A percentile compares a stretch with the other conserved stretches of the same genome.
Evolutionary conservation across 2,888 invertebrate genomes (phyloP).

Genomic region (Laspeyria flexula): DNA sequence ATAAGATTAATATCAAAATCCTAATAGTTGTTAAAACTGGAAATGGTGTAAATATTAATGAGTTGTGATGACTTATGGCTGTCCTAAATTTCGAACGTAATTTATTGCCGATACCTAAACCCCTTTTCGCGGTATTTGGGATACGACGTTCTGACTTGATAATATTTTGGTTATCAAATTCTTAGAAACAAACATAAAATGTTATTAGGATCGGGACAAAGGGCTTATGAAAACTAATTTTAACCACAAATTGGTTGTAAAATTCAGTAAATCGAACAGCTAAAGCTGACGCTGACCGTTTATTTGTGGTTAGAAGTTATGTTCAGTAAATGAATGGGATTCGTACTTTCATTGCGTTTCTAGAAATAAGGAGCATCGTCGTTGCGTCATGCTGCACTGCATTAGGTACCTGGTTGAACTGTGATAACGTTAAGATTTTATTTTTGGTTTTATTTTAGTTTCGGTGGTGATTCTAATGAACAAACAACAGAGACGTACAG

Average conservation of each 20-base stretch:
- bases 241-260: background rate
- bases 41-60: slow-evolving; percentile 13
- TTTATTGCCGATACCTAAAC: slow-evolving; percentile 26
- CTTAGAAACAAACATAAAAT: slow-evolving; percentile 1
- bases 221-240: background rate
- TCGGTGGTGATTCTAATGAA: too few species aligned
- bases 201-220: background rate
- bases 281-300: background rate
- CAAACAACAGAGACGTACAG: too few species aligned
- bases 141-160: background rate
- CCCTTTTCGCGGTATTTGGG: slow-evolving; percentile 33
- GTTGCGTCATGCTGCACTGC: background rate
- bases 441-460: too few species aligned
- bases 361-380: background rate
- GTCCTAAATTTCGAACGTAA: slow-evolving; percentile 25
- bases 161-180: slow-evolving; percentile 6
- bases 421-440: too few species aligned
- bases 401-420: too few species aligned
- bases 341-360: background rate
- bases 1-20: background rate
- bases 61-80: slow-evolving; percentile 7
- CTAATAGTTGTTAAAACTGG: background rate
- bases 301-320: background rate
- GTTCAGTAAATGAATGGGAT: too few species aligned
- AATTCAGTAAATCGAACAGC: background rate